These are phyloP conservation scores for Hexactinellida sp. DNA, from an alignment of 37 sponge, comb jelly and placozoan species.

Conservation along the genomic window DNA sequence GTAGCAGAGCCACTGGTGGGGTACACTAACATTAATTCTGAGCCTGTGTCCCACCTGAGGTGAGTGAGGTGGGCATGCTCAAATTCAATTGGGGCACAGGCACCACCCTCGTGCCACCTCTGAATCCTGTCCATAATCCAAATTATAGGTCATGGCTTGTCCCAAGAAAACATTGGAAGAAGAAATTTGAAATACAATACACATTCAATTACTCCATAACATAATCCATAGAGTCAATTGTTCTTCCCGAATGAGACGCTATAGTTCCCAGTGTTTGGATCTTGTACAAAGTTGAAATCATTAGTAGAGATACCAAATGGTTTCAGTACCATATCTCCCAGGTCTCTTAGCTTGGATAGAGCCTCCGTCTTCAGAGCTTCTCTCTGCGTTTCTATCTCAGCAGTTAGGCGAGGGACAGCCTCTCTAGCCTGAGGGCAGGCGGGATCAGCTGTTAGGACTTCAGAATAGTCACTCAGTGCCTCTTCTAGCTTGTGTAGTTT, in stretches of 20 bases:
- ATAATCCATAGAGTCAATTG: neutral
- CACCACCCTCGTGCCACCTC: too few species aligned
- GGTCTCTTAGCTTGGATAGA: conserved; percentile 68
- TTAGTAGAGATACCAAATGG: conserved; percentile 90
- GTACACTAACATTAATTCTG: too few species aligned
- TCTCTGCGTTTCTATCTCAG: conserved; percentile 66
- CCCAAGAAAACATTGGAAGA: too few species aligned
- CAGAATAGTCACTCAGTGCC: conserved; percentile 57
- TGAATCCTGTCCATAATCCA: too few species aligned
- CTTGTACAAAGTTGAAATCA: conserved; percentile 80
- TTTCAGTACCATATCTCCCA: conserved; percentile 76
- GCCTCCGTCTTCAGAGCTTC: conserved; percentile 91
- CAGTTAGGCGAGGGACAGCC: conserved; percentile 54
- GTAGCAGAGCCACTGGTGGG: too few species aligned
- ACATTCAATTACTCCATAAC: too few species aligned
- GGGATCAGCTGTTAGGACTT: neutral
- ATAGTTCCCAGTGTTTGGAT: conserved; percentile 83
- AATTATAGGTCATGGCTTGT: too few species aligned
- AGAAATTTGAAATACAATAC: too few species aligned
- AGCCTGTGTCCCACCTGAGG: too few species aligned
- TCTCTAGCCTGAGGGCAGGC: neutral
- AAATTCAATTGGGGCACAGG: too few species aligned
- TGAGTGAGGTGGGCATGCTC: too few species aligned
- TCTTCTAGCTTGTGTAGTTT: conserved; percentile 71
- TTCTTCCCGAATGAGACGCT: conserved; percentile 64